Percentiles rank a stretch among this genome's conserved stretches.
These are phyloP conservation scores for Beaufortia kweichowensis DNA, from an alignment of 2,113 vertebrate species.

Conservation along the genomic window DNA sequence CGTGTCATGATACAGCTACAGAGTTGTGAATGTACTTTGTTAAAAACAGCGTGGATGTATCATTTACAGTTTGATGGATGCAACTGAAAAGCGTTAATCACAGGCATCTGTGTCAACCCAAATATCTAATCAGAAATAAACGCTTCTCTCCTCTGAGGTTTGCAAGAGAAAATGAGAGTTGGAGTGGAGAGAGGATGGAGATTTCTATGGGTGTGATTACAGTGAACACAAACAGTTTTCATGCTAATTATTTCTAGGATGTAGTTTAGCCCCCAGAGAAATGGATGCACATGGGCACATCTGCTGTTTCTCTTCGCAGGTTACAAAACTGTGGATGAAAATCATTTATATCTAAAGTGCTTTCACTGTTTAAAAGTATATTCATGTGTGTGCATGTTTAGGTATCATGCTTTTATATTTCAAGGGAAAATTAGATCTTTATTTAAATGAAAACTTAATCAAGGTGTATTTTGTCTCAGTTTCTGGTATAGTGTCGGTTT, in stretches of 20 bases:
- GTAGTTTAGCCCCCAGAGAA: constrained; percentile 47
- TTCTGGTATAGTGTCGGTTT: background rate
- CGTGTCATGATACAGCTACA: too few species aligned
- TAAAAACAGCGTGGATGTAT: background rate
- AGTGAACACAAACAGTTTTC: constrained; percentile 52
- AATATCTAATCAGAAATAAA: constrained; percentile 42
- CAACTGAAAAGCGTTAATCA: constrained; percentile 1
- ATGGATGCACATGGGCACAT: constrained; percentile 47
- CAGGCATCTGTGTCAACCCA: constrained; percentile 34
- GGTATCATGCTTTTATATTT: too few species aligned
- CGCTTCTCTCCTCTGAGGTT: constrained; percentile 24
- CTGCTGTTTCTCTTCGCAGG: constrained; percentile 45
- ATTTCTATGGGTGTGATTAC: constrained; percentile 50
- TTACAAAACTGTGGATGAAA: constrained; percentile 16
- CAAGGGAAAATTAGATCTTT: too few species aligned
- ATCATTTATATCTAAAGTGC: background rate
- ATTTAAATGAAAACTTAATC: background rate
- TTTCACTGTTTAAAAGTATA: too few species aligned
- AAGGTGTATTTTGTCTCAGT: background rate
- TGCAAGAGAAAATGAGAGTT: constrained; percentile 35
- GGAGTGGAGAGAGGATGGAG: constrained; percentile 41
- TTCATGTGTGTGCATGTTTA: too few species aligned
- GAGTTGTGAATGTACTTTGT: background rate
- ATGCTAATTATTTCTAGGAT: constrained; percentile 54
- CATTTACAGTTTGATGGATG: background rate